Percentiles rank a stretch among this genome's conserved stretches.
phyloP scores from a whole-genome alignment of 2,797 vertebrate genomes.

The Poeciliopsis paucimaculata region DNA sequence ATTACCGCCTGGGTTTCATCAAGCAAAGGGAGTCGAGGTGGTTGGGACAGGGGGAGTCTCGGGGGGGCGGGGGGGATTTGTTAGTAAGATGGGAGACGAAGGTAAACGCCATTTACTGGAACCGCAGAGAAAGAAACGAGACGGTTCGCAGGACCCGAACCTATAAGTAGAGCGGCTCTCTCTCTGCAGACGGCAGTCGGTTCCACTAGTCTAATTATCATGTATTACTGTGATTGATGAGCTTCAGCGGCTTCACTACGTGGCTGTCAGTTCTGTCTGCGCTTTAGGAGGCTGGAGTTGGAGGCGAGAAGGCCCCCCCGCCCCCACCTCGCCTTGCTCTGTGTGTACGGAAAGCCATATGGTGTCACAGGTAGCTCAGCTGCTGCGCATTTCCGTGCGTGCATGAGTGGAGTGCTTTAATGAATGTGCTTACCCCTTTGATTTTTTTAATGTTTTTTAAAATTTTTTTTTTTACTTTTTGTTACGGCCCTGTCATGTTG shows the following conservation, averaged over 20 bases:
- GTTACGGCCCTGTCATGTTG: not conserved
- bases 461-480: not conserved
- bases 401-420: not conserved
- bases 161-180: slow-evolving; percentile 28
- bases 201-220: slow-evolving; percentile 19
- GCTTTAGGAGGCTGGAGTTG: slow-evolving; percentile 17
- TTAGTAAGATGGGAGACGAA: not conserved
- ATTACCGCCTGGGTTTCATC: slow-evolving; percentile 74
- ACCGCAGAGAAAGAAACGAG: slow-evolving; percentile 48
- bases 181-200: slow-evolving; percentile 16
- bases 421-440: slow-evolving; percentile 8
- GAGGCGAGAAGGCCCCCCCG: slow-evolving; percentile 29
- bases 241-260: slow-evolving; percentile 28
- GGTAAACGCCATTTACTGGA: slow-evolving; percentile 36
- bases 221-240: slow-evolving; percentile 43
- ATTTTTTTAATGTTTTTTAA: no score
- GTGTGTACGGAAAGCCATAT: slow-evolving; percentile 68
- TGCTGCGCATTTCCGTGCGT: slow-evolving; percentile 14
- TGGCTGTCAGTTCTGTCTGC: slow-evolving; percentile 9
- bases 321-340: slow-evolving; percentile 14
- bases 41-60: slow-evolving; percentile 10
- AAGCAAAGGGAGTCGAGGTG: slow-evolving; percentile 58
- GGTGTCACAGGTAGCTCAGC: slow-evolving; percentile 65
- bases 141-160: slow-evolving; percentile 34
- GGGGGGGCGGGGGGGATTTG: not conserved